phyloP scores from a whole-genome alignment of 1,140 invertebrate species.

The Drosophila takahashii region DNA sequence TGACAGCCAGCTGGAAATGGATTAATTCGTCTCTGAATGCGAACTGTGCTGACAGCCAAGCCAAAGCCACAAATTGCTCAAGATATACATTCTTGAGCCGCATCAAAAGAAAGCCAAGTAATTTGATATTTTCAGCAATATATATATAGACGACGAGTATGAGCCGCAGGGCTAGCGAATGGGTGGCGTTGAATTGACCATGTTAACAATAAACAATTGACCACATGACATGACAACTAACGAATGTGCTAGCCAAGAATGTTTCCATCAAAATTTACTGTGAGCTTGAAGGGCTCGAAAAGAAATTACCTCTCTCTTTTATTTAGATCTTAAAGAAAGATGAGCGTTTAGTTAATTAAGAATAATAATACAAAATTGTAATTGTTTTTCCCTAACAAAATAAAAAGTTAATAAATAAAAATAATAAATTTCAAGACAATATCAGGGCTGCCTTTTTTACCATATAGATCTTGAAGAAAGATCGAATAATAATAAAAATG shows the following conservation, averaged over 20 bases:
- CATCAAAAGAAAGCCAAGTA: conserved; percentile 45
- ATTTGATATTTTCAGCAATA: conserved; percentile 45
- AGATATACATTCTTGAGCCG: conserved; percentile 27
- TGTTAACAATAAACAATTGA: conserved; percentile 80
- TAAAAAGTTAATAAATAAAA: too few relatives aligned
- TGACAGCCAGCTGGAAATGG: conserved; percentile 52
- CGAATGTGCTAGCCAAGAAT: conserved; percentile 49
- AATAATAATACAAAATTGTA: too few relatives aligned
- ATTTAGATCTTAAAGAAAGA: not conserved
- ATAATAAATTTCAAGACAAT: too few relatives aligned
- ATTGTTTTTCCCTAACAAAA: too few relatives aligned
- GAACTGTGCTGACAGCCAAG: conserved; percentile 47
- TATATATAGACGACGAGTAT: not conserved
- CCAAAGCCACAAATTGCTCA: conserved; percentile 52
- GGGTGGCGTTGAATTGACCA: conserved; percentile 27
- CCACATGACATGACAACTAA: conserved; percentile 71
- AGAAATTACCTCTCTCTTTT: not conserved
- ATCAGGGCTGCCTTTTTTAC: too few relatives aligned
- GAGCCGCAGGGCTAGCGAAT: not conserved
- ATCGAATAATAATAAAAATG: too few relatives aligned
- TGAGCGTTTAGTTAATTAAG: too few relatives aligned
- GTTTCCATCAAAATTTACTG: conserved; percentile 42
- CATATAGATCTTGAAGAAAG: too few relatives aligned
- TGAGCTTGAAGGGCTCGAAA: not conserved
- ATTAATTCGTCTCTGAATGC: conserved; percentile 49